phyloP scores from a whole-genome alignment of 2,113 vertebrate species.

The Pterocles orientalis region DNA sequence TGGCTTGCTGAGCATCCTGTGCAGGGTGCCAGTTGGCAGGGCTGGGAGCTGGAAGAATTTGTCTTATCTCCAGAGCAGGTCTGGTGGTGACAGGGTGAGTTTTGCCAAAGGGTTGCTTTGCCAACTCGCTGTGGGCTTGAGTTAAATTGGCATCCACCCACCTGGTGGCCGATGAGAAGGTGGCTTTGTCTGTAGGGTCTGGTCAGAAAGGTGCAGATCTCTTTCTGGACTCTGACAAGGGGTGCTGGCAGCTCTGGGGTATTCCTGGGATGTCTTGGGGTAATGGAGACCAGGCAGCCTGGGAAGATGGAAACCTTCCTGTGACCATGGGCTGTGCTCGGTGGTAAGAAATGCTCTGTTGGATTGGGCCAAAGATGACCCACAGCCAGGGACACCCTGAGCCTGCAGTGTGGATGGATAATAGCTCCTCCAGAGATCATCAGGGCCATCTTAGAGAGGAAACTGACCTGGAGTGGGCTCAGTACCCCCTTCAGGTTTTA shows the following conservation, averaged over 20 bases:
- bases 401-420: neutral
- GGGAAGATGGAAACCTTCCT: neutral
- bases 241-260: neutral
- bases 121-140: neutral
- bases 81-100: neutral
- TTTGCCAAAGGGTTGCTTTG: neutral
- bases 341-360: neutral
- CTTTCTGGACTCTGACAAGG: neutral
- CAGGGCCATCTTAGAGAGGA: neutral
- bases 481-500: neutral
- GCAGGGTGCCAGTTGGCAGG: slow-evolving; percentile 32
- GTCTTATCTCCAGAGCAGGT: slow-evolving; percentile 21
- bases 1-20: slow-evolving; percentile 31
- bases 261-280: neutral
- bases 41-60: neutral
- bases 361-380: neutral
- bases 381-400: neutral
- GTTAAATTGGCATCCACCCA: neutral
- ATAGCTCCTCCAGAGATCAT: neutral
- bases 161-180: neutral
- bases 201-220: neutral
- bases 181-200: neutral
- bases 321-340: neutral
- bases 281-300: neutral
- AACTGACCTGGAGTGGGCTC: neutral